Conservation (phyloP, 2,888 invertebrate genomes). For the Labia minor region DNA sequence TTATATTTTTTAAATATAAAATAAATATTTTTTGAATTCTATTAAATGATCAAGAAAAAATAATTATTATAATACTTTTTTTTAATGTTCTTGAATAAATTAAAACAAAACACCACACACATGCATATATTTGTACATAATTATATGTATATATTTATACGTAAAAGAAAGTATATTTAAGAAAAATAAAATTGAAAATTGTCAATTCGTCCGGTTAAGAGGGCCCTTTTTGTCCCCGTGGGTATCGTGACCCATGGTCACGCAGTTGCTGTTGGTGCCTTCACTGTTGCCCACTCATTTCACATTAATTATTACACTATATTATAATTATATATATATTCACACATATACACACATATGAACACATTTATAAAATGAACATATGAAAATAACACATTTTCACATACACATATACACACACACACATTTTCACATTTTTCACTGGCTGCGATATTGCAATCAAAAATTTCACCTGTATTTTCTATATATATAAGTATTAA, state of each 20-base stretch:
- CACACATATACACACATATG: too few relatives aligned
- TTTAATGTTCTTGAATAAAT: neutral
- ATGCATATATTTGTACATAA: neutral
- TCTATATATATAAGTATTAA: neutral
- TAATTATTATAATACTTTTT: neutral
- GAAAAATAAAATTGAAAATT: neutral
- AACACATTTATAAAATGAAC: too few relatives aligned
- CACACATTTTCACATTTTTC: neutral
- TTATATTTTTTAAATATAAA: neutral
- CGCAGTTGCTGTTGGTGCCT: neutral
- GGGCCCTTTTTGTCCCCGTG: constrained; percentile 13
- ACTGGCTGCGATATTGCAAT: constrained; percentile 13
- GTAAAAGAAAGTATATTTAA: neutral
- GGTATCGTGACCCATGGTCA: constrained; percentile 1
- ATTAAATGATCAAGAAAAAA: neutral
- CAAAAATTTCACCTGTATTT: constrained; percentile 5
- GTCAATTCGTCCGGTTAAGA: constrained; percentile 3
- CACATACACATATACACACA: neutral
- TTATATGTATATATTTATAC: constrained; percentile 4
- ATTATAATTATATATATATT: too few relatives aligned
- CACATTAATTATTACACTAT: neutral
- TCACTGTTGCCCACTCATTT: constrained; percentile 8
- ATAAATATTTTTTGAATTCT: neutral
- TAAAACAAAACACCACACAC: neutral
- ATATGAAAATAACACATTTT: too few relatives aligned